A percentile compares a stretch with the other conserved stretches of the same genome.
Conservation (phyloP, 2,797 vertebrate genomes). For the Chelon auratus region DNA sequence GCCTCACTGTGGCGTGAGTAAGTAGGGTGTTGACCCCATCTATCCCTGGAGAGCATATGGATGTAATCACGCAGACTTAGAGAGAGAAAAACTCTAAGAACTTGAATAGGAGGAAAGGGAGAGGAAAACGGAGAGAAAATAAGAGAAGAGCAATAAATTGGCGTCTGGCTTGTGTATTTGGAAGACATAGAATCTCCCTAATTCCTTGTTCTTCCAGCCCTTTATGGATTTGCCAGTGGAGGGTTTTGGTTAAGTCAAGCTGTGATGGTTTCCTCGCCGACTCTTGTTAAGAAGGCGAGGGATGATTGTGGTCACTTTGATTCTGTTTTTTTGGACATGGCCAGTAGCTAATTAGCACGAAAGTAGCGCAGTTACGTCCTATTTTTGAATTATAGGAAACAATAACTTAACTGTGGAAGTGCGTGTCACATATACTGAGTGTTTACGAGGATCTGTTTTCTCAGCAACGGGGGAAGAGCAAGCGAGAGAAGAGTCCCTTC, state of each 20-base stretch:
- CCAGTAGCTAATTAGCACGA: constrained; percentile 65
- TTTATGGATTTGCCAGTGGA: constrained; percentile 79
- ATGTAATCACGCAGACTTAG: constrained; percentile 76
- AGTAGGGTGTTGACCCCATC: constrained; percentile 84
- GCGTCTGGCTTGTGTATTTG: constrained; percentile 73
- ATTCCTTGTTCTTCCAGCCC: constrained; percentile 77
- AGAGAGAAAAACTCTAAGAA: constrained; percentile 58
- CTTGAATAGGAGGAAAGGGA: constrained; percentile 42
- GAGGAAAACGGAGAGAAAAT: constrained; percentile 43
- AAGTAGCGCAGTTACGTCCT: constrained; percentile 44
- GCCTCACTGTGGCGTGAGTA: constrained; percentile 81
- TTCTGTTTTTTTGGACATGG: constrained; percentile 58
- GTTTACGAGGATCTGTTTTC: constrained; percentile 47
- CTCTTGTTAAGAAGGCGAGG: constrained; percentile 64
- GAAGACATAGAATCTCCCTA: constrained; percentile 78
- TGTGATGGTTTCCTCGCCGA: constrained; percentile 73
- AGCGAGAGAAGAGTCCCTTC: not conserved
- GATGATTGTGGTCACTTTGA: constrained; percentile 75
- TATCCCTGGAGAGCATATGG: constrained; percentile 84
- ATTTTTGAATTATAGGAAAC: constrained; percentile 53
- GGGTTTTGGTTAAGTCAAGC: constrained; percentile 74
- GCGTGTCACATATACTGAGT: constrained; percentile 37
- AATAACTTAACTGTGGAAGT: constrained; percentile 47
- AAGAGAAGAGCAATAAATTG: constrained; percentile 68
- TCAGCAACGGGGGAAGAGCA: constrained; percentile 18